Conservation (phyloP, 2,113 vertebrate species). For the Hucho hucho region DNA sequence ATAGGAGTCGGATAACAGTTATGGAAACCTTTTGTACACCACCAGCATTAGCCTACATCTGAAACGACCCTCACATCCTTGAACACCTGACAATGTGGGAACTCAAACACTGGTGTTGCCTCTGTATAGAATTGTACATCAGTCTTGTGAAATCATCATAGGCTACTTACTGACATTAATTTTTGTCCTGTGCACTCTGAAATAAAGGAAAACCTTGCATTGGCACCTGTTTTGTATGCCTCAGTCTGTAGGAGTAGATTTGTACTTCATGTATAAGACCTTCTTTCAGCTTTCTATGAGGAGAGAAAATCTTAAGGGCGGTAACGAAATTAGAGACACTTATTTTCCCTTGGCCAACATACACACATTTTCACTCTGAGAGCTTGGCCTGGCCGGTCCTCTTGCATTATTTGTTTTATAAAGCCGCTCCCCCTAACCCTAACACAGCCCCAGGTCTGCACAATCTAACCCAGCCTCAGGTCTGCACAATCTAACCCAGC, state of each 20-base stretch:
- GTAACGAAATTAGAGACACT: background rate
- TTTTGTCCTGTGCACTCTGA: too few species aligned
- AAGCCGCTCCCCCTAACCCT: background rate
- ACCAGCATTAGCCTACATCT: background rate
- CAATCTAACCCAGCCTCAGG: too few species aligned
- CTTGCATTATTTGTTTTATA: conserved; percentile 18
- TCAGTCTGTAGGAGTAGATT: background rate
- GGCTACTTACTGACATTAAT: background rate
- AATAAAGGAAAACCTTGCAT: background rate
- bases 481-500: too few species aligned
- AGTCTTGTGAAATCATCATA: background rate
- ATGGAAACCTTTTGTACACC: background rate
- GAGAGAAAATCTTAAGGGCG: background rate
- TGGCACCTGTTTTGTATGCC: background rate
- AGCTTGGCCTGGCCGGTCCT: background rate
- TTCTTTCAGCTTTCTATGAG: background rate
- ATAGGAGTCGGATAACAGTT: background rate
- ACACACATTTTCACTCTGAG: background rate
- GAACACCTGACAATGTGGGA: background rate
- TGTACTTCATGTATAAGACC: background rate
- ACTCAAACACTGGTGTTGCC: background rate
- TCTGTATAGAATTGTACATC: background rate
- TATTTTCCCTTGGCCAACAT: background rate
- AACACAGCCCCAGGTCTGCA: too few species aligned
- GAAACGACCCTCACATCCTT: background rate